phyloP scores from a whole-genome alignment of 1,140 invertebrate genomes.

The Oryctes rhinoceros region DNA sequence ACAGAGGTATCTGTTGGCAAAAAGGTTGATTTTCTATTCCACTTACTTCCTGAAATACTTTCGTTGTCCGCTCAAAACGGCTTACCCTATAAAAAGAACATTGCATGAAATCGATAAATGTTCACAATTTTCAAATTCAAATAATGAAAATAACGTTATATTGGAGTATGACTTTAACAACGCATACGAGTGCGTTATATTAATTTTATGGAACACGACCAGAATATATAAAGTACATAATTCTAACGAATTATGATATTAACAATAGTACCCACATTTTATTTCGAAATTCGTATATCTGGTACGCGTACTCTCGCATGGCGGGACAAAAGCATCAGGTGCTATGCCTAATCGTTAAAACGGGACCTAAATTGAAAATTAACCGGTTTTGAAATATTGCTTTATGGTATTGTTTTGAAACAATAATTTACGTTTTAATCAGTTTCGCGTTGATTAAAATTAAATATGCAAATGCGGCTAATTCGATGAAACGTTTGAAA shows the following conservation, averaged over 20 bases:
- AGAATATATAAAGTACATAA: neutral
- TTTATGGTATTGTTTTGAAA: neutral
- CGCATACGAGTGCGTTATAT: too few species aligned
- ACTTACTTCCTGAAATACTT: too few species aligned
- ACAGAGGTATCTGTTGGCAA: too few species aligned
- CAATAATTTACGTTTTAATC: constrained; percentile 35
- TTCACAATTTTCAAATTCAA: too few species aligned
- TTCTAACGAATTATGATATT: constrained; percentile 9
- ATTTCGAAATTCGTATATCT: neutral
- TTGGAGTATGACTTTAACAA: too few species aligned
- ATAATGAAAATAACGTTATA: too few species aligned
- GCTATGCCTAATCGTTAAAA: constrained; percentile 4
- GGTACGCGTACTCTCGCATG: neutral
- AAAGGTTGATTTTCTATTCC: too few species aligned
- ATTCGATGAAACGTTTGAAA: constrained; percentile 21
- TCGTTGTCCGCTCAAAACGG: too few species aligned
- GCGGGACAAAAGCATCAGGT: constrained; percentile 17
- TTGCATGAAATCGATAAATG: too few species aligned
- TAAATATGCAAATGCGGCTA: constrained; percentile 33
- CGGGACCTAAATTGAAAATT: constrained; percentile 32
- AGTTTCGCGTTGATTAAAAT: constrained; percentile 36
- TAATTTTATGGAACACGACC: too few species aligned
- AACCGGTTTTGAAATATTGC: constrained; percentile 23
- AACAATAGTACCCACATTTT: neutral
- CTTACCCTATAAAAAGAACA: too few species aligned